Base-by-base conservation (phyloP, 1,140 invertebrate genomes). In the Daktulosphaira vitifoliae region DNA sequence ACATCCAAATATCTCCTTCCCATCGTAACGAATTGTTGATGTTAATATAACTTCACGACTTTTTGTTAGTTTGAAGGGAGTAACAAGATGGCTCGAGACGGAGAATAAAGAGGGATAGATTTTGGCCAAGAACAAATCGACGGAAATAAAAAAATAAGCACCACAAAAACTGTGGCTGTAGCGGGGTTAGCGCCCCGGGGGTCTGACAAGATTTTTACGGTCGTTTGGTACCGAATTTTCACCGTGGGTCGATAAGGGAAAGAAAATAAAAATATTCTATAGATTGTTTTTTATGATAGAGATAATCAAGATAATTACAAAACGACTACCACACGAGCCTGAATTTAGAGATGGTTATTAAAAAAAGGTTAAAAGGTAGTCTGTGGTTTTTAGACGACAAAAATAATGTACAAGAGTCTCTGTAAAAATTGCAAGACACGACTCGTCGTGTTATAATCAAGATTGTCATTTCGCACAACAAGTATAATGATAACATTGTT, bases 101-200 rank as follows among this genome's bases (percentile, higher is more conserved):
- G n/a, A n/a, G n/a, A n/a, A n/a, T n/a, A n/a, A n/a, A n/a, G n/a
- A n/a, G n/a, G n/a, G 29, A 33, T 6, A 33, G 29, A 33, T 6
- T 11, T 33, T 11, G 29, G n/a, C n/a, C 11, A 16, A 20, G 18
- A 33, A 62, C 39, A 62, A 62, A 62, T 62, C 56, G 56, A 62
- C 42, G 56, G 46, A 48, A 62, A 62, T 62, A 62, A 62, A 59
- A n/a, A 62, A 48, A 23, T 62, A 62, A 62, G 44, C 18, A 33
- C 42, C 23, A 16, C 29, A 62, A 59, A 44, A 7, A 23, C 9
- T 11, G 16, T 29, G 54, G 39, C 2, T 5, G 25, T 5, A 22
- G 11, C 11, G 39, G 39, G 5, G 15, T 15, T 42, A 59, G 38
- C 44, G 25, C n/a, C 25, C 56, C 42, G 39, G 13, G 11, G 11